Percentiles rank a stretch among this genome's conserved stretches.
These are phyloP conservation scores for Eucidaris tribuloides DNA, from an alignment of 35 echinoderm and acorn worm species.

Conservation along the genomic window DNA sequence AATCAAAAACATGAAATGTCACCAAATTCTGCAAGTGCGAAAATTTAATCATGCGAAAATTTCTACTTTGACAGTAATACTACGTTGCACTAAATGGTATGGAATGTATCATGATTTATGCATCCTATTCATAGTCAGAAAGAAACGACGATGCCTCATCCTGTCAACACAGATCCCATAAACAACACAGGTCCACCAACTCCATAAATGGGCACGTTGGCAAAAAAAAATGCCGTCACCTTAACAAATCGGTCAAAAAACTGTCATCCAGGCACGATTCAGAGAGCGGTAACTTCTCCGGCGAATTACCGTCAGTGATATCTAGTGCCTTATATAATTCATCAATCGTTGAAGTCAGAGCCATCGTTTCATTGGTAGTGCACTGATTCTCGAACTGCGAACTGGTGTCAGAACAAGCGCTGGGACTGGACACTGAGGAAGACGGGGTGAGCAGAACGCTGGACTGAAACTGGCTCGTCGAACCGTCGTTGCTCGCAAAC, in stretches of 20 bases:
- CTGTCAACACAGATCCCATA: too few relatives aligned
- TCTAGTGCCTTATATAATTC: slow-evolving; percentile 35
- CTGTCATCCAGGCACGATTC: background rate
- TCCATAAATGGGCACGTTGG: too few relatives aligned
- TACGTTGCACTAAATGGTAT: too few relatives aligned
- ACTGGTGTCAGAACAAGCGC: slow-evolving; percentile 50
- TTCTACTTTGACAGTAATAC: too few relatives aligned
- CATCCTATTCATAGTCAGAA: too few relatives aligned
- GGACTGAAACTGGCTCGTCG: background rate
- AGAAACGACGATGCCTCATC: too few relatives aligned
- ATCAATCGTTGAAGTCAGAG: slow-evolving; percentile 21
- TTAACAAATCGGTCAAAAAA: background rate
- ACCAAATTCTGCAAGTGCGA: too few relatives aligned
- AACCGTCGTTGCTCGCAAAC: background rate
- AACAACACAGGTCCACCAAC: too few relatives aligned
- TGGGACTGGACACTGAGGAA: slow-evolving; percentile 57
- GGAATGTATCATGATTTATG: too few relatives aligned
- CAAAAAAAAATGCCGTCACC: too few relatives aligned
- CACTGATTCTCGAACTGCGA: background rate
- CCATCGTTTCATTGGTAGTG: background rate
- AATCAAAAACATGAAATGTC: too few relatives aligned
- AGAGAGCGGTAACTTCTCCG: background rate
- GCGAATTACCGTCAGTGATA: background rate
- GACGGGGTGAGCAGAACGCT: background rate
- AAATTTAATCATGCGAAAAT: too few relatives aligned